Evolutionary conservation across 2,797 vertebrate genomes (phyloP), one percentile per base, ranked within the genome.

Genomic region (Heteromormyrus szaboi): DNA sequence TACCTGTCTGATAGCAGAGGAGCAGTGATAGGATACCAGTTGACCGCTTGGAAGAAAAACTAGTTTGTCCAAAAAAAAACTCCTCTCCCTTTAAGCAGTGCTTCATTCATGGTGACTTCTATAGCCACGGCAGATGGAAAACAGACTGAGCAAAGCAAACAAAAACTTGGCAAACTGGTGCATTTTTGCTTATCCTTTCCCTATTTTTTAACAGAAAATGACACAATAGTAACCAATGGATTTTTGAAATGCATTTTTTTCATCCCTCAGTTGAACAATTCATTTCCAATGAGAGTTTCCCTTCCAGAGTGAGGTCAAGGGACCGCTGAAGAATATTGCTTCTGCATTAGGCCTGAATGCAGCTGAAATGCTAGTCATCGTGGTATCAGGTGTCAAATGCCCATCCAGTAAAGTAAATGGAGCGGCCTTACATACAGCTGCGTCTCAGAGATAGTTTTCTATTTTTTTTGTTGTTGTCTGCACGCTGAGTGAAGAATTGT

Each of bases 381-480:
- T 89, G 90, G 93, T 90, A 89, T 90, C 76, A 91, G 91, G 93
- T 95, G 94, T 95, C 94, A 90, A 81, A 94, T 94, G 92, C 91
- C 94, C 46, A 92, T 91, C 91, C 41, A 51, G 65, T 72, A 19
- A 17, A 37, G 68, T 72, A 37, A 72, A 72, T 2, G 65, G 22
- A 33, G 62, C 37, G 14, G 37, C 25, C 2, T 85, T 46, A 46
- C 90, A 86, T 87, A 9, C 81, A 9, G 56, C 81, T 81, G 87
- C 33, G 2, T 46, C 22, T 44, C 88, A 85, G 29, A 90, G 92
- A 92, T 91, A 87, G 90, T 91, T 92, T 94, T 94, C 56, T 25
- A 9, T 94, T 93, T 93, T 93, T 92, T 68, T 68, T 68, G 9
- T 72, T 17, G 89, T 93, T 91, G 90, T 92, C 89, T 92, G 90